phyloP scores from a whole-genome alignment of 1,140 invertebrate genomes.

The Adelges cooleyi region DNA sequence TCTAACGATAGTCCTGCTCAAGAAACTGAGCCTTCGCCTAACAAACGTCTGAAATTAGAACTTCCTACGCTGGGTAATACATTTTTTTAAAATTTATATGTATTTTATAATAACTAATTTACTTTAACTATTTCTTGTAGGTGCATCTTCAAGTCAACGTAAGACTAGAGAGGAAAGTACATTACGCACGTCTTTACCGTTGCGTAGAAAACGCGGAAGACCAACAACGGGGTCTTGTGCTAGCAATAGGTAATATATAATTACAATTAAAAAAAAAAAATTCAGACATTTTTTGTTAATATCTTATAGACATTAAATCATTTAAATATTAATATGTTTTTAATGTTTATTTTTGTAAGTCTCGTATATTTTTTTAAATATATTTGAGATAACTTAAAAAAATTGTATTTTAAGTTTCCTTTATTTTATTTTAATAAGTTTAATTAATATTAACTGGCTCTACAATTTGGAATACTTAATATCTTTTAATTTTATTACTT shows the following conservation, averaged over 20 bases:
- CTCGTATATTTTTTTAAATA: too few relatives aligned
- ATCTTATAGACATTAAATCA: too few relatives aligned
- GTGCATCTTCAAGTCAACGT: constrained; percentile 21
- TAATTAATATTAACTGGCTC: neutral
- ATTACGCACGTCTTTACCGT: constrained; percentile 32
- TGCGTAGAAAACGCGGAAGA: constrained; percentile 34
- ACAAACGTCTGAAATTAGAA: constrained; percentile 22
- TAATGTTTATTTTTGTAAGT: too few relatives aligned
- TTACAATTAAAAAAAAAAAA: too few relatives aligned
- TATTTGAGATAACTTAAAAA: too few relatives aligned
- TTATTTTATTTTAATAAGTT: neutral
- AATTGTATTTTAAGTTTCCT: neutral
- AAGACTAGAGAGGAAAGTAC: constrained; percentile 8
- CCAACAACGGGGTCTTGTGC: constrained; percentile 63
- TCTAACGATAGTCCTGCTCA: neutral
- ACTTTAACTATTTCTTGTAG: neutral
- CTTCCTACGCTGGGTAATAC: constrained; percentile 11
- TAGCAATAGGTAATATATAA: constrained; percentile 54
- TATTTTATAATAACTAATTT: neutral
- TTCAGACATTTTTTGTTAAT: too few relatives aligned
- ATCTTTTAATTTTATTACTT: too few relatives aligned
- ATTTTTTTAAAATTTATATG: neutral
- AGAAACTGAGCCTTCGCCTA: constrained; percentile 13
- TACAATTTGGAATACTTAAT: neutral
- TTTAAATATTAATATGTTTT: too few relatives aligned